Base-by-base conservation (phyloP, 1,140 invertebrate genomes). In the Tigriopus japonicus region DNA sequence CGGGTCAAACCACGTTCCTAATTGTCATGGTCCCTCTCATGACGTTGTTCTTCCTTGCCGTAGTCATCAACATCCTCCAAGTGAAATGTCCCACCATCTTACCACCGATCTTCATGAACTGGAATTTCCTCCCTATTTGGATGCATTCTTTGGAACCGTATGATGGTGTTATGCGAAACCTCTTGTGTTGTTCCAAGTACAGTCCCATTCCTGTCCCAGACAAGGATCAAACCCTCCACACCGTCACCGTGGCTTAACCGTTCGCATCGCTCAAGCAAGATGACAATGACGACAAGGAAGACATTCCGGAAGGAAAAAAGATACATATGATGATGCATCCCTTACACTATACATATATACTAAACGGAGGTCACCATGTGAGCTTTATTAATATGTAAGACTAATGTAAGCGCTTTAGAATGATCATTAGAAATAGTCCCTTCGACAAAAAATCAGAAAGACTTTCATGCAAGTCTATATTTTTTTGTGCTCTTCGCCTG, bases 61-160 rank as follows among this genome's bases (percentile, higher is more conserved):
- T 68, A 0, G 6, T 71, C 21, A 15, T 49, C n/a, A 49, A 49
- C 21, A 21, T 49, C n/a, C n/a, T 21, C 21, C 45, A 76, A 64
- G 61, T 59, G 7, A 74, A 72, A 59, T 52, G 54, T 10, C 70
- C 73, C 0, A 52, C 62, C 10, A 45, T 62, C 1, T 63, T 76
- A n/a, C 75, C 75, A 6, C 9, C 35, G 41, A 63, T 60, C 12
- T 60, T 75, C 1, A 53, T 67, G 52, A 67, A 66, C 51, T 76
- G 75, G 75, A 65, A 71, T 6, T 75, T 70, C 56, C 63, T 76
- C 0, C 75, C 75, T 1, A 19, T 63, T 40, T 69, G 68, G 42
- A 41, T 74, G 60, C 68, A 68, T 35, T 76, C 75, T 7, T 63
- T 77, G 5, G 67, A 55, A 24, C 19, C 53, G 1, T n/a, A 19